These are phyloP conservation scores for Phytoseiulus persimilis DNA, from an alignment of 2,888 invertebrate genomes.

Conservation along the genomic window DNA sequence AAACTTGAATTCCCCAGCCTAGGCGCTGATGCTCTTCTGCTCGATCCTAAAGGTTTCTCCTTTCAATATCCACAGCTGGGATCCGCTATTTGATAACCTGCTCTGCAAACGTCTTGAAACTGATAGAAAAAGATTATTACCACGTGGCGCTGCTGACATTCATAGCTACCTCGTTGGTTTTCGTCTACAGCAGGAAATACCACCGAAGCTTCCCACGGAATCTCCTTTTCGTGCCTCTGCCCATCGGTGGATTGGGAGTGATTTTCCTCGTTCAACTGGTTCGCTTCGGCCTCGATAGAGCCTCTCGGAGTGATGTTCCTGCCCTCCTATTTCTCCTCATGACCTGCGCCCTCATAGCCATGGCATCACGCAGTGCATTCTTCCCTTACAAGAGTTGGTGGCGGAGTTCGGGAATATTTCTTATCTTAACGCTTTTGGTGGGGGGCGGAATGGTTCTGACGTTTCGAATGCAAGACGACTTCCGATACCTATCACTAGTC, in stretches of 20 bases:
- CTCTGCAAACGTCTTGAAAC: neutral
- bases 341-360: neutral
- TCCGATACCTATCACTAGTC: neutral
- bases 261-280: neutral
- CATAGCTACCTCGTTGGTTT: neutral
- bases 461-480: neutral
- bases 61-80: neutral
- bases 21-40: too few relatives aligned
- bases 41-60: neutral
- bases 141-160: neutral
- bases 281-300: neutral
- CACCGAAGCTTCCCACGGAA: neutral
- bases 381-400: neutral
- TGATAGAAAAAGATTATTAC: neutral
- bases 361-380: neutral
- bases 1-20: too few relatives aligned
- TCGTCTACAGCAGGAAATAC: neutral
- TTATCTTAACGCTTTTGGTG: neutral
- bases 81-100: neutral
- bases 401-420: neutral
- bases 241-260: neutral
- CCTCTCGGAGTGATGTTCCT: neutral
- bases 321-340: neutral
- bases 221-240: neutral
- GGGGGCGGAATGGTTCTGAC: neutral